Evolutionary conservation across 2,888 invertebrate species (phyloP).

Genomic region (Tenodera sinensis): DNA sequence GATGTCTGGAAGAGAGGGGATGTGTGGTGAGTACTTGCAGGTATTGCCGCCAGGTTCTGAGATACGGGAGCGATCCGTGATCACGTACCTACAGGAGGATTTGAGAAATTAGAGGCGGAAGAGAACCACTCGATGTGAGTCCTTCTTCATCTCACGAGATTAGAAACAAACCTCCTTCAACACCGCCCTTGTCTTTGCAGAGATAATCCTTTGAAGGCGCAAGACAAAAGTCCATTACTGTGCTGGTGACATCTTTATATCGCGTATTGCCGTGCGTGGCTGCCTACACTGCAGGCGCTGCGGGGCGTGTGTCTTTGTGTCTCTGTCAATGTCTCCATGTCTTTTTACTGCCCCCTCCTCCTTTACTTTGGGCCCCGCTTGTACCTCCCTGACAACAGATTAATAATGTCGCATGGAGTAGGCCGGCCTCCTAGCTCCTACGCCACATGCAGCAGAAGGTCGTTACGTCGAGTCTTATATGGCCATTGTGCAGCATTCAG

Average conservation of each 20-base stretch:
- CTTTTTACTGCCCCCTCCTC: slow-evolving; percentile 14
- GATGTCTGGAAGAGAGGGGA: too few relatives aligned
- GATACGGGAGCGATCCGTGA: background rate
- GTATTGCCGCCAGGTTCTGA: background rate
- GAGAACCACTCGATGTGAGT: background rate
- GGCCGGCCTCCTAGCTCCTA: background rate
- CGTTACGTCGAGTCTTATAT: background rate
- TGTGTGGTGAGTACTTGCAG: background rate
- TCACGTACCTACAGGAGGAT: background rate
- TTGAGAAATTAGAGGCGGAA: background rate
- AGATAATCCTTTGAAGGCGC: background rate
- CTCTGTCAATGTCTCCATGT: slow-evolving; percentile 16
- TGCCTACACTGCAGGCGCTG: background rate
- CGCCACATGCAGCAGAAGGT: background rate
- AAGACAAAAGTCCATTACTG: slow-evolving; percentile 9
- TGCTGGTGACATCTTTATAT: slow-evolving; percentile 7
- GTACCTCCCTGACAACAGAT: slow-evolving; percentile 48
- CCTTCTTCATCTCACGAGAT: background rate
- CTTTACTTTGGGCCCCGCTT: slow-evolving; percentile 38
- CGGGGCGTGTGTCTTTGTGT: background rate
- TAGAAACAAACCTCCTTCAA: background rate
- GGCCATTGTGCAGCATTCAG: background rate
- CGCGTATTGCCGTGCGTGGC: background rate
- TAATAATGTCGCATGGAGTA: slow-evolving; percentile 46
- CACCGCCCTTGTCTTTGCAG: background rate